Conservation (phyloP, 2,888 invertebrate species). For the Ophioninae sp. region DNA sequence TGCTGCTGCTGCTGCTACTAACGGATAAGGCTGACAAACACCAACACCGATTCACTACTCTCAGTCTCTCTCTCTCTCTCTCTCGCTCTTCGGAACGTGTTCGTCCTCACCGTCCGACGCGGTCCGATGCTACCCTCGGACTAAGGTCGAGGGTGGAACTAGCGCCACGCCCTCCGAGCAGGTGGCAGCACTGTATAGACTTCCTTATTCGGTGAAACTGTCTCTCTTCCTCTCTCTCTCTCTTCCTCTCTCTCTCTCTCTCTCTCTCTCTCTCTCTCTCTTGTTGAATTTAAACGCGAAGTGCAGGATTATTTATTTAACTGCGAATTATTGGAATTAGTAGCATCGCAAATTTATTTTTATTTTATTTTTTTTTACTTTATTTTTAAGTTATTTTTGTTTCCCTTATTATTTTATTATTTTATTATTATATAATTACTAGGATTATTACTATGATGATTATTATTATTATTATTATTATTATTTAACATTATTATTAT, state of each 20-base stretch:
- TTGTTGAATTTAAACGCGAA: too few relatives aligned
- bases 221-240: constrained; percentile 20
- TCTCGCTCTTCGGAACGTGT: constrained; percentile 42
- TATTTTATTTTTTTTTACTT: too few relatives aligned
- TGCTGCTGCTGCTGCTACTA: constrained; percentile 46
- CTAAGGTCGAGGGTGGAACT: constrained; percentile 69
- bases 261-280: constrained; percentile 38
- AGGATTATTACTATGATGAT: too few relatives aligned
- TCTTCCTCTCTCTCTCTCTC: constrained; percentile 5
- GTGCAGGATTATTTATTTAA: too few relatives aligned
- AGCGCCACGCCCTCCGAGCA: constrained; percentile 78
- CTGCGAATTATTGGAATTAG: too few relatives aligned
- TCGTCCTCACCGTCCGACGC: constrained; percentile 68
- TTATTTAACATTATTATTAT: too few relatives aligned
- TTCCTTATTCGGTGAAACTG: constrained; percentile 17
- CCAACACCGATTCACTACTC: constrained; percentile 46
- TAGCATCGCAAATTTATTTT: too few relatives aligned
- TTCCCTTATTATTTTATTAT: too few relatives aligned
- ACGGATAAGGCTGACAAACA: constrained; percentile 38
- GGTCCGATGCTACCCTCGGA: constrained; percentile 74
- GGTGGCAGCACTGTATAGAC: constrained; percentile 69
- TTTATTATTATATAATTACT: too few relatives aligned
- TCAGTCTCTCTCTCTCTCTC: background rate
- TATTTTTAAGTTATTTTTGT: too few relatives aligned
- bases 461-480: too few relatives aligned